Evolutionary conservation across 2,888 invertebrate genomes (phyloP), one percentile per base, ranked within the genome.

Genomic region (Eulithis testata): DNA sequence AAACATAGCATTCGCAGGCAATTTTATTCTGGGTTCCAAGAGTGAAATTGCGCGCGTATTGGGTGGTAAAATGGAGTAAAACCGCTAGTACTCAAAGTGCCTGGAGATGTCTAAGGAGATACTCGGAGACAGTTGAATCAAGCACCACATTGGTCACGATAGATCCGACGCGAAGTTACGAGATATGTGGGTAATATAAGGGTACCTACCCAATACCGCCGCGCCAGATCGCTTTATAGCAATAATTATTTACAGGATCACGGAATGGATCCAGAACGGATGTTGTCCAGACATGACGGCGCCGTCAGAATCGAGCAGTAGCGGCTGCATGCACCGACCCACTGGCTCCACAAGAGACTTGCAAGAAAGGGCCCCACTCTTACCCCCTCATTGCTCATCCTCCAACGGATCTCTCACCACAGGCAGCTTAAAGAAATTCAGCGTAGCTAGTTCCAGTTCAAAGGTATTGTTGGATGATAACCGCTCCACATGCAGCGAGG

Each of bases 381-480:
- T 93, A 11, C 90, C 91, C 0, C 87, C 92, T 2, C 90, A 91
- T 68, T 90, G 90, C 69, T 91, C 91, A 1, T 87, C 93, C 0
- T 93, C 93, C 12, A 93, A 90, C 66, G 92, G 93, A 31, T 93
- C 93, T 1, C 77, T 93, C 0, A 83, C 91, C 11, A 89, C 89
- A 0, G 87, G 90, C 43, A 93, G 93, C 73, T 77, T 93, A 4
- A 90, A 89, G 63, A 91, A 91, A 66, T 88, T 91, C 70, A 88
- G 84, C 47, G 76, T 83, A 2, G 88, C 87, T 0, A 83, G 90
- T 37, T 53, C 53, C 4, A 87, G 84, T 68, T 86, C 87, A 0
- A 87, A 84, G 70, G 79, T 84, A 14, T 71, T 84, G 14, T 71
- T 79, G 0, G 92, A 92, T 49, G 92, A 92, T 65, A 87, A 82